These are phyloP conservation scores for Drosophila fulvimacula DNA, from an alignment of 2,888 invertebrate genomes.

Conservation along the genomic window DNA sequence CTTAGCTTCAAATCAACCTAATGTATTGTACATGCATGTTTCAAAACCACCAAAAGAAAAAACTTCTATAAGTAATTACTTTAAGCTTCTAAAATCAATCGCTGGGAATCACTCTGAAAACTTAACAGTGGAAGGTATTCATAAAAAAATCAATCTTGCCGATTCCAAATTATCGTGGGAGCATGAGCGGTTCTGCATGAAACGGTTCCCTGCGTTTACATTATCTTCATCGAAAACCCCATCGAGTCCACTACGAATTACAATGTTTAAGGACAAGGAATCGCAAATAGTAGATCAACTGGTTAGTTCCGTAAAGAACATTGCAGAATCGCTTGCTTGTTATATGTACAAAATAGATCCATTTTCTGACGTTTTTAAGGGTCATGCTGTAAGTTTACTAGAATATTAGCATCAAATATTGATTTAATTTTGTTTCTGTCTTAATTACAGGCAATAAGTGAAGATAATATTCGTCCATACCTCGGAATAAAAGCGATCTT, in stretches of 20 bases:
- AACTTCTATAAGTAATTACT: conserved; percentile 89
- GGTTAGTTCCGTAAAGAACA: conserved; percentile 88
- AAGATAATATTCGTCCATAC: conserved; percentile 90
- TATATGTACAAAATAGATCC: conserved; percentile 90
- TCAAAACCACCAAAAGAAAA: conserved; percentile 97
- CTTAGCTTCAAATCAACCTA: conserved; percentile 77
- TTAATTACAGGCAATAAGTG: conserved; percentile 89
- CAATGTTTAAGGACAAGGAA: conserved; percentile 82
- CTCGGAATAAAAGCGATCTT: conserved; percentile 89
- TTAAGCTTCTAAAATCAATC: conserved; percentile 87
- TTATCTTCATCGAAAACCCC: conserved; percentile 89
- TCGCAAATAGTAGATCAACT: conserved; percentile 67
- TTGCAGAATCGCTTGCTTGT: conserved; percentile 94
- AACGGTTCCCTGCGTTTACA: conserved; percentile 95
- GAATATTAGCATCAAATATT: neutral
- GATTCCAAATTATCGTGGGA: conserved; percentile 97
- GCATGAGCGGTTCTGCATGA: conserved; percentile 97
- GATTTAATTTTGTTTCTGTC: neutral
- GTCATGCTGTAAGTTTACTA: conserved; percentile 88
- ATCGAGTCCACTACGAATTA: conserved; percentile 80
- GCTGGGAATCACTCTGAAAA: conserved; percentile 85
- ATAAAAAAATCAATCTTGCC: conserved; percentile 98
- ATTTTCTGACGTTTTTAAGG: conserved; percentile 89
- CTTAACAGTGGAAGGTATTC: conserved; percentile 88
- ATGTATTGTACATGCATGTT: conserved; percentile 92